Evolutionary conservation across 2,888 invertebrate species (phyloP), one percentile per base, ranked within the genome.

Genomic region (Gibbula magus): DNA sequence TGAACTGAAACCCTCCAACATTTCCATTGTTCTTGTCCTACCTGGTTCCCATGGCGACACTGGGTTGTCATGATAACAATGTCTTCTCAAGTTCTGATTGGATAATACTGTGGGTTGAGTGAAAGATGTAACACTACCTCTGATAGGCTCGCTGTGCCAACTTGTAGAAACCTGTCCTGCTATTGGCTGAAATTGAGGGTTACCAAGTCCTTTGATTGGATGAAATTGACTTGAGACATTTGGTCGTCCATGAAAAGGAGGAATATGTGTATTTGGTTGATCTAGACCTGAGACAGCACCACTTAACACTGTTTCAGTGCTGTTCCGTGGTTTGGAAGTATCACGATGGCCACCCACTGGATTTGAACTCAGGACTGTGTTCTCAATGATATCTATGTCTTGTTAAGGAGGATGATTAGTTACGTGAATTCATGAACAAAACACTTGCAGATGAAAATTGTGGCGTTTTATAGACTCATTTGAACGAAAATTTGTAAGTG

Each of bases 1-100:
- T 1, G 87, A 84, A 79, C 87, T 84, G 78, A 89, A 90, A 0
- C 89, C 89, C 45, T 87, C 84, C 10, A 87, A 73, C 78, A 83
- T 80, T 25, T 83, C 84, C 20, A 66, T 10, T 16, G 54, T 78
- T 32, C 66, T 66, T 8, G 61, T 25, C 20, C 75, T 67, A 13
- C 75, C 39, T 29, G 22, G 16, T 45, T n/a, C n/a, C 25, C 7
- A 0, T 70, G 54, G 61, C 32, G 45, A 20, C 22, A 20, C n/a
- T 39, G 22, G 18, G 29, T 39, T 20, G 51, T 7, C 20, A 25
- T 45, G 39, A n/a, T 29, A 70, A 20, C 20, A 25, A 10, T 25
- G 51, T n/a, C 22, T 70, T 51, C 39, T 13, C 16, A 20, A 10
- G 39, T 22, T 39, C 10, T 66, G 67, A 29, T 25, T 35, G 29